These are phyloP conservation scores for Lanius collurio DNA, from an alignment of 2,113 vertebrate genomes.

Conservation along the genomic window DNA sequence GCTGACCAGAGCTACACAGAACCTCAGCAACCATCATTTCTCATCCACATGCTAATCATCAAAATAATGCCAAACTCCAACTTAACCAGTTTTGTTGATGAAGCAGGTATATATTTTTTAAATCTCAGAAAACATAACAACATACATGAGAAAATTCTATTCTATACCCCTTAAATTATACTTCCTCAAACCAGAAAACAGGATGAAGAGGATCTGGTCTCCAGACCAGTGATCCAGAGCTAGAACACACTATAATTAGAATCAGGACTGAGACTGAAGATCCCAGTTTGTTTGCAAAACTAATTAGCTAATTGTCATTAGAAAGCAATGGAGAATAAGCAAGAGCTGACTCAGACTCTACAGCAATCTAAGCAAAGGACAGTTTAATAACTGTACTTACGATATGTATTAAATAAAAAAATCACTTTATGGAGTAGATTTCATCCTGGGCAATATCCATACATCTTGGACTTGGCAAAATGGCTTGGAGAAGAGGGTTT, in stretches of 20 bases:
- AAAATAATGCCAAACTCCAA: neutral
- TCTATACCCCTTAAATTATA: neutral
- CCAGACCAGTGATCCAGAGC: neutral
- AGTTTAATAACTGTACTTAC: slow-evolving; percentile 36
- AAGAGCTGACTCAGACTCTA: slow-evolving; percentile 2
- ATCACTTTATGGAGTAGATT: neutral
- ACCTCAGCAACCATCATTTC: neutral
- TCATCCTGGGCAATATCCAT: neutral
- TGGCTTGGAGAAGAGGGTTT: slow-evolving; percentile 15
- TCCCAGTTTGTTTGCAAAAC: neutral
- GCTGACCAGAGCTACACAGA: neutral
- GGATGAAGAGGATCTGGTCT: neutral
- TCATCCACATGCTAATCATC: neutral
- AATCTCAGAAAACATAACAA: neutral
- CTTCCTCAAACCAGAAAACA: neutral
- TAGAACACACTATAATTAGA: slow-evolving; percentile 17
- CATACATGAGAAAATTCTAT: neutral
- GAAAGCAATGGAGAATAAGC: slow-evolving; percentile 23
- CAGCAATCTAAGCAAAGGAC: slow-evolving; percentile 7
- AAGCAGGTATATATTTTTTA: neutral
- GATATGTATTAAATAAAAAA: neutral
- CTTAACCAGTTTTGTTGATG: neutral
- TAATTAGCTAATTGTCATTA: slow-evolving; percentile 49
- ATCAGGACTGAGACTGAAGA: neutral
- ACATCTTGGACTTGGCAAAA: neutral